These are phyloP conservation scores for Rana temporaria DNA, from an alignment of 2,113 vertebrate species.

Conservation along the genomic window DNA sequence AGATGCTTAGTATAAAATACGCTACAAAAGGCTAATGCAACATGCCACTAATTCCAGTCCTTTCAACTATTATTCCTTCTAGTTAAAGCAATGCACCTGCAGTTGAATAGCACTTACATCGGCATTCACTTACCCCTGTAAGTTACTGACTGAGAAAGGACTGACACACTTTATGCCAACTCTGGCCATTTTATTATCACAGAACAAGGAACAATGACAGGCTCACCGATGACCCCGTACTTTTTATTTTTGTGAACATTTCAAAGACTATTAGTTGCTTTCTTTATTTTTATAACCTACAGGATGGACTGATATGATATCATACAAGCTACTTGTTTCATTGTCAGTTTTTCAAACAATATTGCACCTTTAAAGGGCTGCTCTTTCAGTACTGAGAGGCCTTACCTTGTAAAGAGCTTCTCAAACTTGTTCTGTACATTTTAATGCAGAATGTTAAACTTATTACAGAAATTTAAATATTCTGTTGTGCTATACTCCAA, in stretches of 20 bases:
- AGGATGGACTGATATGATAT: conserved; percentile 21
- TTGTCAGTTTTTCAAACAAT: neutral
- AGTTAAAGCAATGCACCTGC: conserved; percentile 99
- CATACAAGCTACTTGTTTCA: neutral
- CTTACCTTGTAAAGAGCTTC: no score
- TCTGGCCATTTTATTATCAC: conserved; percentile 8
- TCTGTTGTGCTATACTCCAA: no score
- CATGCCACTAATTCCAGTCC: conserved; percentile 94
- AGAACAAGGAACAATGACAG: conserved; percentile 7
- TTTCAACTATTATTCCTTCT: conserved; percentile 93
- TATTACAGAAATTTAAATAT: no score
- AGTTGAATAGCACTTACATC: conserved; percentile 96
- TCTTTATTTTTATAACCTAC: conserved; percentile 16
- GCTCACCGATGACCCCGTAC: conserved; percentile 35
- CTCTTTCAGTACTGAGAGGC: no score
- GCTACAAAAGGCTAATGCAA: conserved; percentile 99
- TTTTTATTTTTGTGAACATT: neutral
- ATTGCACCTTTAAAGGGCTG: neutral
- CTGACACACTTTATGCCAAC: conserved; percentile 44
- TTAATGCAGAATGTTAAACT: no score
- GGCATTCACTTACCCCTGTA: conserved; percentile 90
- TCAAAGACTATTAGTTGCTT: conserved; percentile 1
- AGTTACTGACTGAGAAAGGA: conserved; percentile 78
- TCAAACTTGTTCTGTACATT: no score
- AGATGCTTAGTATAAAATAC: conserved; percentile 98